Conservation (phyloP, 1,140 invertebrate genomes). For the Philopotamus ludificatus region DNA sequence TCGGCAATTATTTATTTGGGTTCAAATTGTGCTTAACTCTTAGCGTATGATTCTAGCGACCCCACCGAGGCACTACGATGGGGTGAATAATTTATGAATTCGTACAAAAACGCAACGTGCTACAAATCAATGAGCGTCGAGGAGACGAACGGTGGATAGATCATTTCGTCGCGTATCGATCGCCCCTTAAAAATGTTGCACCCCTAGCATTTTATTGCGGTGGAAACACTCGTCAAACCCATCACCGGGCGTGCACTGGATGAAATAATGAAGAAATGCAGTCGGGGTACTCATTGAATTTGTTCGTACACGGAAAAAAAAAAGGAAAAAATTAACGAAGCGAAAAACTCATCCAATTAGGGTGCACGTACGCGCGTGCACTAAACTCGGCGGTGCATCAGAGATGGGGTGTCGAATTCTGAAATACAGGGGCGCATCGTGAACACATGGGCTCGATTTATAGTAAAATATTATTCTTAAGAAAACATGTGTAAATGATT, state of each 20-base stretch:
- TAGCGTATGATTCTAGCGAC: conserved; percentile 18
- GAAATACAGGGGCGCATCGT: background rate
- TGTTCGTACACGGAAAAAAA: background rate
- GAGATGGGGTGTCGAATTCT: conserved; percentile 9
- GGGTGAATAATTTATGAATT: background rate
- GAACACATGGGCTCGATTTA: too few relatives aligned
- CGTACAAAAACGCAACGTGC: too few relatives aligned
- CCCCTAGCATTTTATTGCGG: too few relatives aligned
- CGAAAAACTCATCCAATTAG: conserved; percentile 32
- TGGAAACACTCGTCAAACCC: too few relatives aligned
- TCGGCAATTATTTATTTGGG: conserved; percentile 30
- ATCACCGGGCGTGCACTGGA: too few relatives aligned
- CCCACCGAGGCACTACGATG: background rate
- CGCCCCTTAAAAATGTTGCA: too few relatives aligned
- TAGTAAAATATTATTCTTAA: too few relatives aligned
- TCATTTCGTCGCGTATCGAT: too few relatives aligned
- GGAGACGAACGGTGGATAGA: too few relatives aligned
- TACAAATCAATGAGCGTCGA: too few relatives aligned
- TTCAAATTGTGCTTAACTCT: conserved; percentile 30
- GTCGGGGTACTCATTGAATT: background rate
- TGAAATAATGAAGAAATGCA: background rate
- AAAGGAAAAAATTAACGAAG: conserved; percentile 27
- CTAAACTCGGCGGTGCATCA: conserved; percentile 10
- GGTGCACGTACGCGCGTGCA: conserved; percentile 14
- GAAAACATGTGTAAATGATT: too few relatives aligned